Conservation (phyloP, 2,113 vertebrate species). For the Entelurus aequoreus region DNA sequence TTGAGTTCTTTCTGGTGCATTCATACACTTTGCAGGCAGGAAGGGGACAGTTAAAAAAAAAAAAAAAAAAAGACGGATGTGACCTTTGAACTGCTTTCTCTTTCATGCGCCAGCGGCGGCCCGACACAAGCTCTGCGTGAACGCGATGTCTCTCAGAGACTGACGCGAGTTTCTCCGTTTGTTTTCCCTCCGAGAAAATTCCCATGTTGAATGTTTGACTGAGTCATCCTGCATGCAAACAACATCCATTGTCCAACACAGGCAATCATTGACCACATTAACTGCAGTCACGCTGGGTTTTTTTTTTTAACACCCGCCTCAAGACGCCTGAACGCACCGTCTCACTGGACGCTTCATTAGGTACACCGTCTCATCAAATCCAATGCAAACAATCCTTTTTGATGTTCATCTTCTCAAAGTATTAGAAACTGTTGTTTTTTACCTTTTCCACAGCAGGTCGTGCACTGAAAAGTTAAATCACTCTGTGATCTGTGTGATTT, state of each 20-base stretch:
- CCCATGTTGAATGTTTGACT: neutral
- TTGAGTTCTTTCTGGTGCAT: constrained; percentile 3
- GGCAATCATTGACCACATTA: neutral
- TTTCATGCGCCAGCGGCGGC: constrained; percentile 7
- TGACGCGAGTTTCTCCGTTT: neutral
- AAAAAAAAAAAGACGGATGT: neutral
- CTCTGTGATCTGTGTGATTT: too few relatives aligned
- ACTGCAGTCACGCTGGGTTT: neutral
- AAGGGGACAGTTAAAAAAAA: neutral
- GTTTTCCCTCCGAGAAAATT: neutral
- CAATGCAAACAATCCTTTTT: too few relatives aligned
- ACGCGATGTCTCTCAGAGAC: neutral
- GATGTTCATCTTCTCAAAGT: too few relatives aligned
- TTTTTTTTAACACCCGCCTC: neutral
- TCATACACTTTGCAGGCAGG: neutral
- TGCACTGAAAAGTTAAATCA: too few relatives aligned
- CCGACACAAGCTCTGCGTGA: neutral
- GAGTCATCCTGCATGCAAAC: neutral
- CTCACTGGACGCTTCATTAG: too few relatives aligned
- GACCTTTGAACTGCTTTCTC: constrained; percentile 4
- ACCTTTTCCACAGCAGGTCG: too few relatives aligned
- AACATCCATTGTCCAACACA: neutral
- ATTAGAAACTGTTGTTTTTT: too few relatives aligned
- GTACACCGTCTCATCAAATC: too few relatives aligned
- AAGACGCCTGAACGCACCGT: neutral